Evolutionary conservation across 1,140 invertebrate genomes (phyloP), one percentile per base, ranked within the genome.

Genomic region (Hylaeus anthracinus): DNA sequence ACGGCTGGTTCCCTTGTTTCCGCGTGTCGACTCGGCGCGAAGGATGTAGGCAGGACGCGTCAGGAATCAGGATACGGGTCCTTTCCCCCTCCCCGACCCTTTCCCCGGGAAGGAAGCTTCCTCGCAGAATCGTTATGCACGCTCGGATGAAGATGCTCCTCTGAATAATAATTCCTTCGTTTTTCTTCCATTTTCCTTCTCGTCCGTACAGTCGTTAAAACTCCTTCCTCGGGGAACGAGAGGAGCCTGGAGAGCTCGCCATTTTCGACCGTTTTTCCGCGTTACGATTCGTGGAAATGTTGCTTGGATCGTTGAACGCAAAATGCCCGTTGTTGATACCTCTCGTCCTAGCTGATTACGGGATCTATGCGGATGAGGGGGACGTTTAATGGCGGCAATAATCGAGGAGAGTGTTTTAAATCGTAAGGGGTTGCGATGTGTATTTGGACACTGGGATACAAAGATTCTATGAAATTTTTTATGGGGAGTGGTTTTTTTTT

Each of bases 91-190:
- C 10, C 51, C 6, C 6, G 55, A 53, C 69, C 69, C 39, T 73
- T 70, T 43, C 53, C 1, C 53, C 45, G 45, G 56, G 64, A 79
- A 78, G 67, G 51, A 83, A 56, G 70, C 75, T 70, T 69, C 45
- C 45, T 39, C 77, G 48, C 5, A 37, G 60, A 73, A 84, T 73
- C 51, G 69, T 84, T 83, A 83, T 79, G 75, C 82, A 63, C 78
- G 15, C 56, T 66, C 64, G 41, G 71, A 85, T 41, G 66, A 81
- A 86, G 69, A 73, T 63, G 74, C 79, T 82, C 43, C 75, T 61
- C 43, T 58, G 86, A 86, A 86, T 87, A 87, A 80, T 83, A 74
- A 86, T 79, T 85, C 85, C 83, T 56, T 43, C 43, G 26, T 45
- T 73, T 41, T 26, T 56, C 26, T 2, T 70, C n/a, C 56, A 41